Evolutionary conservation across 2,888 invertebrate species (phyloP).

Genomic region (Colostygia pectinataria): DNA sequence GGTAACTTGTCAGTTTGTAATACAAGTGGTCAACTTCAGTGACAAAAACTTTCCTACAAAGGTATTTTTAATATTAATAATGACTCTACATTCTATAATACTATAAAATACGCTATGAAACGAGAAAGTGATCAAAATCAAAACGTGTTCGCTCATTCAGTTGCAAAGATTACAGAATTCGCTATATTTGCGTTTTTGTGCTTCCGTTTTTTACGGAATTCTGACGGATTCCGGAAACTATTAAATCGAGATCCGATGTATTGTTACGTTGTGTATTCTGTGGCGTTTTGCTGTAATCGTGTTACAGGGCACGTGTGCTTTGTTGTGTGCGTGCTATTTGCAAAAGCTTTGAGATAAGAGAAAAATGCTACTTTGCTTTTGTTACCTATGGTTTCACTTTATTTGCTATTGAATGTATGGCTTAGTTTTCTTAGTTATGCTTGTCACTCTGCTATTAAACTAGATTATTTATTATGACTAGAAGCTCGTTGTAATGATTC

Average conservation of each 20-base stretch:
- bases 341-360: conserved; percentile 60
- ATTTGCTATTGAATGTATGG: no score
- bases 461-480: no score
- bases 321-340: conserved; percentile 70
- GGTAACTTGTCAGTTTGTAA: no score
- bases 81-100: no score
- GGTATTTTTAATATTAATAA: no score
- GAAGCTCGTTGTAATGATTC: no score
- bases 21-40: no score
- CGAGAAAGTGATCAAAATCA: conserved; percentile 37
- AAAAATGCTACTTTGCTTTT: conserved; percentile 12
- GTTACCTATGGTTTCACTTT: no score
- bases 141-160: conserved; percentile 50
- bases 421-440: no score
- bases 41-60: no score
- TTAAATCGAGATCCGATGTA: conserved; percentile 54
- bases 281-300: conserved; percentile 52
- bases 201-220: conserved; percentile 46
- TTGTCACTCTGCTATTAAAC: no score
- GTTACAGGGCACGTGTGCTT: conserved; percentile 72
- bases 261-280: conserved; percentile 13
- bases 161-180: conserved; percentile 57
- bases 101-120: no score
- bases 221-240: conserved; percentile 65
- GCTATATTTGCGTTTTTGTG: conserved; percentile 56